Percentiles rank a stretch among this genome's conserved stretches.
Evolutionary conservation across 1,140 invertebrate species (phyloP).

Genomic region (Bombus vancouverensis): DNA sequence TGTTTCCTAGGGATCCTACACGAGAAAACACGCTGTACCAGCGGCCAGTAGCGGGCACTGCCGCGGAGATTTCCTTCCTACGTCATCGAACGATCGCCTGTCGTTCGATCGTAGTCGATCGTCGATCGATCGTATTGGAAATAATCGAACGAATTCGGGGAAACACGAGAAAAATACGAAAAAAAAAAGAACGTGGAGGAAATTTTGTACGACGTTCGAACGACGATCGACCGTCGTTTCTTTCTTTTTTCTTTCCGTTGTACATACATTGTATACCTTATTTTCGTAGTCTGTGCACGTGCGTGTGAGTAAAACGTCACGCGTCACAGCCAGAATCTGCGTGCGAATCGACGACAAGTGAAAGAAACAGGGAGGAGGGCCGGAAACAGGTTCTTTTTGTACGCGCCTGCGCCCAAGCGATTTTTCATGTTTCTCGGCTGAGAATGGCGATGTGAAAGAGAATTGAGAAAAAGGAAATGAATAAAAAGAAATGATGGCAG

Average conservation of each 20-base stretch:
- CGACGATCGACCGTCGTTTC: conserved; percentile 19
- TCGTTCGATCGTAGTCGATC: conserved; percentile 9
- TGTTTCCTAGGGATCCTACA: conserved; percentile 75
- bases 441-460: background rate
- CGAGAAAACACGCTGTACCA: conserved; percentile 43
- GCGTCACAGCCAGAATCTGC: conserved; percentile 28
- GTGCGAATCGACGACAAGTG: conserved; percentile 13
- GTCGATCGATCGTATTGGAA: background rate
- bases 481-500: background rate
- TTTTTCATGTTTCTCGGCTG: conserved; percentile 66
- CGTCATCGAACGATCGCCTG: conserved; percentile 27
- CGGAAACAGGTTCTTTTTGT: conserved; percentile 58
- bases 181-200: too few species aligned
- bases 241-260: conserved; percentile 67
- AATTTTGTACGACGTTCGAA: background rate
- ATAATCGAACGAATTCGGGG: background rate
- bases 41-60: conserved; percentile 78
- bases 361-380: background rate
- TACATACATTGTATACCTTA: conserved; percentile 66
- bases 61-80: conserved; percentile 67
- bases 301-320: background rate
- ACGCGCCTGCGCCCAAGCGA: conserved; percentile 70
- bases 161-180: too few species aligned
- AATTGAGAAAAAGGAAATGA: background rate
- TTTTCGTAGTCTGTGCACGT: conserved; percentile 52